Base-by-base conservation (phyloP, 2,113 vertebrate species). In the Mixornis gularis region DNA sequence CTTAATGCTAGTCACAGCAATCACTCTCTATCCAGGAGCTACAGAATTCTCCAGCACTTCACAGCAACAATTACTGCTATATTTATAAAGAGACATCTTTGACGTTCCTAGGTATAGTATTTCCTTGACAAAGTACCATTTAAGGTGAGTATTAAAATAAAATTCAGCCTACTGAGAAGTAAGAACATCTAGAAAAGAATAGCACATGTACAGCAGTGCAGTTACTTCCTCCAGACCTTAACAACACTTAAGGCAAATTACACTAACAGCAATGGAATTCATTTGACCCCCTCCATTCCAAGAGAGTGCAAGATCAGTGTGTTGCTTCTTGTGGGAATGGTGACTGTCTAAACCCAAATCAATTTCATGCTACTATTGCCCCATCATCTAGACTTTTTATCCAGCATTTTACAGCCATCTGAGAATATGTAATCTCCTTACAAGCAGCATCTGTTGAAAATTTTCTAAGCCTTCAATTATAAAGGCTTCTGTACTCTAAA, bases 391-490 rank as follows among this genome's bases (percentile, higher is more conserved):
- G 27, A 81, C 19, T 55, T 94, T 84, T 66, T 52, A 74, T 84
- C 51, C 85, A 56, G 73, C 36, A 76, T 79, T 91, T 93, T 79
- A 87, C 32, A 92, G 53, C 44, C 66, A 68, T 84, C 69, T 72
- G 71, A 93, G 88, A 92, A 77, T 85, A 79, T 38, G 29, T 70
- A 79, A 94, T 88, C 88, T 93, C 79, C 82, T 94, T 85, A 93
- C 82, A 43, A 86, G 70, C 65, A 94, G 65, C 81, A 92, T 86
- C 38, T 63, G 60, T 24, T 92, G 80, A 82, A 81, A 89, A 69
- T 29, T 91, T 87, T 89, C 93, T 87, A 92, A 89, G 91, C 69
- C 81, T 79, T 77, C 73, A 89, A 89, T 94, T 92, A 93, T 52
- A 91, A 89, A 89, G 40, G 49, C 65, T 92, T 90, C 83, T 86